Evolutionary conservation across 2,888 invertebrate species (phyloP).

Genomic region (Catocala nupta): DNA sequence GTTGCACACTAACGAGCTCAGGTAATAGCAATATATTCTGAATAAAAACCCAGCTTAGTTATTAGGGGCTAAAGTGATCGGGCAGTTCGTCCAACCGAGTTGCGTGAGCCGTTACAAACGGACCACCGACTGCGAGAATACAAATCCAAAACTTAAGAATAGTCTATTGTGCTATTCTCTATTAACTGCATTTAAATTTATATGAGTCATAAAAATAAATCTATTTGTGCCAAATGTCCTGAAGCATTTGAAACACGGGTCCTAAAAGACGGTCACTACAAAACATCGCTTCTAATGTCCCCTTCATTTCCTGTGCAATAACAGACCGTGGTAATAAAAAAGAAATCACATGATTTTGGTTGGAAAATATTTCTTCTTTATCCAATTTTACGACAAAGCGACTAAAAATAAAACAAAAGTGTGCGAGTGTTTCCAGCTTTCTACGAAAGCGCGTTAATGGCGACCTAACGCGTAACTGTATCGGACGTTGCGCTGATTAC

Average conservation of each 20-base stretch:
- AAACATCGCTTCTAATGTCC: constrained; percentile 43
- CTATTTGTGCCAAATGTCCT: constrained; percentile 31
- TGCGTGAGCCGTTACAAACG: constrained; percentile 21
- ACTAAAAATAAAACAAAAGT: constrained; percentile 42
- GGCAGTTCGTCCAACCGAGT: constrained; percentile 18
- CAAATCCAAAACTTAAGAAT: constrained; percentile 17
- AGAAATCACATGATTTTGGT: constrained; percentile 45
- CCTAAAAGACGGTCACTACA: constrained; percentile 37
- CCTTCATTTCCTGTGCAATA: constrained; percentile 37
- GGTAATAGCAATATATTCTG: constrained; percentile 33
- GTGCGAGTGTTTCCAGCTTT: constrained; percentile 40
- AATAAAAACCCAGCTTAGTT: constrained; percentile 42
- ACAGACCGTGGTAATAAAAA: constrained; percentile 42
- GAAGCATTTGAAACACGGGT: constrained; percentile 17
- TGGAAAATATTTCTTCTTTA: constrained; percentile 40
- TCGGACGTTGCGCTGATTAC: constrained; percentile 63
- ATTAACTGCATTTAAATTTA: constrained; percentile 24
- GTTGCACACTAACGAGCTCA: constrained; percentile 47
- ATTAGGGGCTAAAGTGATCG: constrained; percentile 36
- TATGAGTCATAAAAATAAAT: constrained; percentile 24
- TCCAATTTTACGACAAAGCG: constrained; percentile 42
- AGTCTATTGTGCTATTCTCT: constrained; percentile 11
- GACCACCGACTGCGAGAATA: constrained; percentile 22
- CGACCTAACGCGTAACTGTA: constrained; percentile 65
- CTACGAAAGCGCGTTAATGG: constrained; percentile 56